Conservation (phyloP, 2,888 invertebrate genomes). For the Agrotis segetum region DNA sequence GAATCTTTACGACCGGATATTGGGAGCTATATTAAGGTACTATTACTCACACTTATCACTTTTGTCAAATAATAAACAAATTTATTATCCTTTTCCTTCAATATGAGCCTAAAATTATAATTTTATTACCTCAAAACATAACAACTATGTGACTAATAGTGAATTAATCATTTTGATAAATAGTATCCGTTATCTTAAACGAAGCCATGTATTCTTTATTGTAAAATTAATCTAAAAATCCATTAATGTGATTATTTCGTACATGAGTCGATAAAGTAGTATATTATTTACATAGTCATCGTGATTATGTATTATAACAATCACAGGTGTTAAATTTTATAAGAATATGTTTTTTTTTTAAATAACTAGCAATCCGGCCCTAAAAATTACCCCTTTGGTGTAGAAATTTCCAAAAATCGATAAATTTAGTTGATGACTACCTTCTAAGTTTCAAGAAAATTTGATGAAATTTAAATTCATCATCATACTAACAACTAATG, state of each 20-base stretch:
- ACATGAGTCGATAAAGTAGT: conserved; percentile 14
- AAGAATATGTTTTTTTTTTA: neutral
- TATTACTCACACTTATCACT: conserved; percentile 21
- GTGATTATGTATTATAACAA: neutral
- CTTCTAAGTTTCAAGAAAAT: no score
- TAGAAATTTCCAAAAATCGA: no score
- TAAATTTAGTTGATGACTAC: no score
- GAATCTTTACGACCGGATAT: conserved; percentile 14
- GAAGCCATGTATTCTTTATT: neutral
- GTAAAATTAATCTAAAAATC: conserved; percentile 10
- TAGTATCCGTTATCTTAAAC: conserved; percentile 5
- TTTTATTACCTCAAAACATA: neutral
- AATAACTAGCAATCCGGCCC: neutral
- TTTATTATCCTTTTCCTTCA: conserved; percentile 3
- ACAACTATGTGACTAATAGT: conserved; percentile 26
- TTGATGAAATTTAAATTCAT: no score
- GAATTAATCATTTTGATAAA: conserved; percentile 19
- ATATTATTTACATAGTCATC: conserved; percentile 4
- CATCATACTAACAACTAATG: no score
- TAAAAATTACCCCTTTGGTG: no score
- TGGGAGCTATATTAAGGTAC: conserved; percentile 8
- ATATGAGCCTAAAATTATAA: conserved; percentile 8
- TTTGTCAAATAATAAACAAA: conserved; percentile 4
- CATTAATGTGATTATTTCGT: conserved; percentile 26
- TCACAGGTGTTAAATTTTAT: neutral